Evolutionary conservation across 2,888 invertebrate species (phyloP).

Genomic region (Acanthococcus lagerstroemiae): DNA sequence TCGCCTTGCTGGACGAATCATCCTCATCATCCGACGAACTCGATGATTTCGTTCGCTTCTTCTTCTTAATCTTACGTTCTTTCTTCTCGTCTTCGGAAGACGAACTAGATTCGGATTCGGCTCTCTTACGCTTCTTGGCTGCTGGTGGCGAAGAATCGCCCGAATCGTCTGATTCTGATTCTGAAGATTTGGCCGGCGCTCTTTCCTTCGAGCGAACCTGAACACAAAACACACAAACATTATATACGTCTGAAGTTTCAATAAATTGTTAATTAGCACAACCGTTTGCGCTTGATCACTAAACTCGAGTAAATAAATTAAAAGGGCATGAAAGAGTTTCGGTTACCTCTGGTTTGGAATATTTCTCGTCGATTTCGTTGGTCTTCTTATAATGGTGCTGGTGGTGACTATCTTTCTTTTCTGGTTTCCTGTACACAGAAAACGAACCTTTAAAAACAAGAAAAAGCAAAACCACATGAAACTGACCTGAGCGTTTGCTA

Average conservation of each 20-base stretch:
- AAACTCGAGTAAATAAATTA: too few species aligned
- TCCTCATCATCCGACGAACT: constrained; percentile 41
- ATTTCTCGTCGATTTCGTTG: constrained; percentile 46
- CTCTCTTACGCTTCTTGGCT: constrained; percentile 23
- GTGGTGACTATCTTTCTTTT: constrained; percentile 42
- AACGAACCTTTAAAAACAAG: neutral
- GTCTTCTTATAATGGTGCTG: constrained; percentile 70
- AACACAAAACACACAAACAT: too few species aligned
- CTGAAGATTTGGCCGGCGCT: constrained; percentile 1
- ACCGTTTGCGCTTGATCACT: too few species aligned
- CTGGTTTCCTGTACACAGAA: constrained; percentile 7
- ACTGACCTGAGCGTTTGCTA: too few species aligned
- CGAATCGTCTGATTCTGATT: constrained; percentile 21
- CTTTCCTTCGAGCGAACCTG: constrained; percentile 30
- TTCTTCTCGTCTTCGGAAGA: constrained; percentile 8
- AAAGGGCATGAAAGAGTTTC: neutral
- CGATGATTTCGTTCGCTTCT: constrained; percentile 26
- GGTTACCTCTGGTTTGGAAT: constrained; percentile 34
- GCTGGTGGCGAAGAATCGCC: constrained; percentile 37
- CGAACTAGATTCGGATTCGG: constrained; percentile 21
- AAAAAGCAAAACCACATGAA: neutral
- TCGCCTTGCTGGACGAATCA: constrained; percentile 36
- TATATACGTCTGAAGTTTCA: constrained; percentile 4
- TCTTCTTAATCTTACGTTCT: neutral
- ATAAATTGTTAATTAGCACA: too few species aligned